phyloP scores from a whole-genome alignment of 2,113 vertebrate species.

The Gnathochromis pfefferi region DNA sequence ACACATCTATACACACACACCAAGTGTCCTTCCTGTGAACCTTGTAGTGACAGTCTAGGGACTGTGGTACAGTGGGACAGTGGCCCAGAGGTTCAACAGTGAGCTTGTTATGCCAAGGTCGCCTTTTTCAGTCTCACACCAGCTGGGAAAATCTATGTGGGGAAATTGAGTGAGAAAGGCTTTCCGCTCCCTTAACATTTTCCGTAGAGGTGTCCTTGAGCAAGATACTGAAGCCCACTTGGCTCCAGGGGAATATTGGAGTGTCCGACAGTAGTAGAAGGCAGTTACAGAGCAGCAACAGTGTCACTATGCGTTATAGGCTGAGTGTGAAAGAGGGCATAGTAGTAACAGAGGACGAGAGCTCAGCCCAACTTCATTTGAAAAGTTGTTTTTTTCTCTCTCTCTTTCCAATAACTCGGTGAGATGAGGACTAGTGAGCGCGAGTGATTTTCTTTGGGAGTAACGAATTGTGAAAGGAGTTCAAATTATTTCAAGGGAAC shows the following conservation, averaged over 20 bases:
- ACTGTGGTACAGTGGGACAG: neutral
- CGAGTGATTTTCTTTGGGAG: neutral
- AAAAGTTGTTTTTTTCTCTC: neutral
- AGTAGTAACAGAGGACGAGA: neutral
- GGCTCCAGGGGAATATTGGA: neutral
- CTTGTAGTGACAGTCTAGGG: slow-evolving; percentile 19
- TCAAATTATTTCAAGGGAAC: neutral
- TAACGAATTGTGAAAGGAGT: slow-evolving; percentile 18
- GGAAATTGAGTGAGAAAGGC: slow-evolving; percentile 46
- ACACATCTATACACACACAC: neutral
- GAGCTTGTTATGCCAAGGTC: slow-evolving; percentile 38
- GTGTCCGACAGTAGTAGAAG: neutral
- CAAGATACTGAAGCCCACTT: neutral
- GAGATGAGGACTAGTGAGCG: neutral
- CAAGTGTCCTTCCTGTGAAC: slow-evolving; percentile 38
- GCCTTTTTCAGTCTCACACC: neutral
- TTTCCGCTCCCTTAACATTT: slow-evolving; percentile 27
- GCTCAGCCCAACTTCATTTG: neutral
- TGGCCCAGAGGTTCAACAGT: slow-evolving; percentile 16
- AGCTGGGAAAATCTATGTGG: slow-evolving; percentile 8
- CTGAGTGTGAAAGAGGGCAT: slow-evolving; percentile 1
- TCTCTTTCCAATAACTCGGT: neutral
- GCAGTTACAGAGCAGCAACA: neutral
- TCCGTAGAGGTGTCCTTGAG: slow-evolving; percentile 49
- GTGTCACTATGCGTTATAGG: slow-evolving; percentile 10